Evolutionary conservation across 2,797 vertebrate species (phyloP).

Genomic region (Protonibea diacanthus): DNA sequence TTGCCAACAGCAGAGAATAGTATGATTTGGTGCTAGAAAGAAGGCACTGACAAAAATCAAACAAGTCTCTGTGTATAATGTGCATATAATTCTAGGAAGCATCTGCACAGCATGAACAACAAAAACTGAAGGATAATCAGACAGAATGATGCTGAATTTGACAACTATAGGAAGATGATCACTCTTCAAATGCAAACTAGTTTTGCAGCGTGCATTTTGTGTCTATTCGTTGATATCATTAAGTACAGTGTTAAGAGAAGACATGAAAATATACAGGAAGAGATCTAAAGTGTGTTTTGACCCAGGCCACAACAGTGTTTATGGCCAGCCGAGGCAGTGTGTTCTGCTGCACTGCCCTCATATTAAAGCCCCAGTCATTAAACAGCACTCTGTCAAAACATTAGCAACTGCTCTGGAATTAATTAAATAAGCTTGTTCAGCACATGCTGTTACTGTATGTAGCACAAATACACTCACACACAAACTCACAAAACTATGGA

Average conservation of each 20-base stretch:
- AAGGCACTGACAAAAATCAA: constrained; percentile 9
- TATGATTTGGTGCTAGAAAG: background rate
- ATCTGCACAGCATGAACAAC: background rate
- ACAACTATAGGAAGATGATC: background rate
- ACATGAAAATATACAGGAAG: background rate
- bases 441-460: constrained; percentile 69
- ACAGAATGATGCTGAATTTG: background rate
- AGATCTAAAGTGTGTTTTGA: constrained; percentile 24
- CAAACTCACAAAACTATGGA: constrained; percentile 1
- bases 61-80: constrained; percentile 18
- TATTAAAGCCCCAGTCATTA: constrained; percentile 76
- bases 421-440: constrained; percentile 82
- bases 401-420: constrained; percentile 75
- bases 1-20: background rate
- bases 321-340: constrained; percentile 54
- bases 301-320: constrained; percentile 35
- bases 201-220: background rate
- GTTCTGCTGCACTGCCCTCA: constrained; percentile 75
- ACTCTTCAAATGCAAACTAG: background rate
- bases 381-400: constrained; percentile 74
- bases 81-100: constrained; percentile 8
- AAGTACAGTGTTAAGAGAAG: constrained; percentile 2
- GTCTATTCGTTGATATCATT: too few relatives aligned
- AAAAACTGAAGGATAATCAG: background rate
- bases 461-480: constrained; percentile 15